Conservation (phyloP, 2,888 invertebrate genomes). For the Drosophila nr. perissopoda region DNA sequence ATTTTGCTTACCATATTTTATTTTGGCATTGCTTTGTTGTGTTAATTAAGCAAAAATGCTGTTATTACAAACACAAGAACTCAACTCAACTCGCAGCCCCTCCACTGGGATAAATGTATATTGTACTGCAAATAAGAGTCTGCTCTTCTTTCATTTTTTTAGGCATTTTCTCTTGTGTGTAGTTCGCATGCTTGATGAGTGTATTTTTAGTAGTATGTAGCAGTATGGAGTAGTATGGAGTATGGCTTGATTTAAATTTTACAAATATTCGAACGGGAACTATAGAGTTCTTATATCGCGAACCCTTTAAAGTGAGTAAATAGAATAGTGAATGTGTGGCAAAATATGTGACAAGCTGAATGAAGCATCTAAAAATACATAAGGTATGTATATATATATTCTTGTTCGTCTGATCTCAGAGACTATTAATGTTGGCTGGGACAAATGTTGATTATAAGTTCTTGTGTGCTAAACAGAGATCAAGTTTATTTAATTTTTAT, state of each 20-base stretch:
- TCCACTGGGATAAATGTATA: slow-evolving; percentile 35
- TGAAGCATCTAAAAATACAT: background rate
- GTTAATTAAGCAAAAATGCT: slow-evolving; percentile 81
- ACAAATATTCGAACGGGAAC: background rate
- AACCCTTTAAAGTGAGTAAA: background rate
- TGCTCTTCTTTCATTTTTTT: slow-evolving; percentile 1
- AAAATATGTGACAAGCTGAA: background rate
- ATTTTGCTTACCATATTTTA: slow-evolving; percentile 42
- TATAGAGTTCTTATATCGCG: background rate
- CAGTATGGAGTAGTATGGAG: background rate
- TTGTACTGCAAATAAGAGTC: slow-evolving; percentile 24
- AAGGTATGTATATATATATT: background rate
- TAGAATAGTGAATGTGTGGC: background rate
- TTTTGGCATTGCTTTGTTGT: slow-evolving; percentile 75
- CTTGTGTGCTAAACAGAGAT: background rate
- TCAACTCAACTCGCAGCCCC: slow-evolving; percentile 15
- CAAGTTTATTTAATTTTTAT: background rate
- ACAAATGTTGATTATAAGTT: background rate
- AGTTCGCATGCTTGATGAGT: background rate
- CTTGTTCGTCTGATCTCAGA: background rate
- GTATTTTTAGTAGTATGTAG: background rate
- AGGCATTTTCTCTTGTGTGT: slow-evolving; percentile 13
- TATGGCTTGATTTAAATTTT: background rate
- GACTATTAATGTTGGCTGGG: background rate
- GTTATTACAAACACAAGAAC: slow-evolving; percentile 60